These are phyloP conservation scores for Tridacna gigas DNA, from an alignment of 2,888 invertebrate genomes.

Conservation along the genomic window DNA sequence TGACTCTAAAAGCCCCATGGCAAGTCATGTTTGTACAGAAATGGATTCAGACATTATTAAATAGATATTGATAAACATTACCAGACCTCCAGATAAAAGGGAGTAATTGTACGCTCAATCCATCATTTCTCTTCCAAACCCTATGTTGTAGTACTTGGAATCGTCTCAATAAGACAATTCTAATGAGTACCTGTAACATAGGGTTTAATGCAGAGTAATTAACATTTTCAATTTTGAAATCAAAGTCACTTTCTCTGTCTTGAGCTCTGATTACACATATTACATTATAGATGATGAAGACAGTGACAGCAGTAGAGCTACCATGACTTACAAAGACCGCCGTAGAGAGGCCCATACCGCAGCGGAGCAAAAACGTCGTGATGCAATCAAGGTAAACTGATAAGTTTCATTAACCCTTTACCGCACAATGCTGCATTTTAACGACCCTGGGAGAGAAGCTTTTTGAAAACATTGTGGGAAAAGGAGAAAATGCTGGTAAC, in stretches of 20 bases:
- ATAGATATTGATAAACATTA: too few species aligned
- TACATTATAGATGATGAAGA: constrained; percentile 85
- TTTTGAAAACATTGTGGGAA: too few species aligned
- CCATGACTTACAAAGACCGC: constrained; percentile 95
- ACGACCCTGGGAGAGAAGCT: too few species aligned
- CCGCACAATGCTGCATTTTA: too few species aligned
- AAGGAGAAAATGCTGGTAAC: too few species aligned
- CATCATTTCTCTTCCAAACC: neutral
- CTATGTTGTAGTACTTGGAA: neutral
- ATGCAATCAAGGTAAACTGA: constrained; percentile 92
- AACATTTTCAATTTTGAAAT: too few species aligned
- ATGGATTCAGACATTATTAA: too few species aligned
- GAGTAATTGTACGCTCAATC: constrained; percentile 10
- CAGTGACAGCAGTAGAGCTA: constrained; percentile 88
- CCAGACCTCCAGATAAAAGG: too few species aligned
- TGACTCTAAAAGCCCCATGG: too few species aligned
- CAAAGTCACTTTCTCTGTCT: neutral
- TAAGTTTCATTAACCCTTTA: too few species aligned
- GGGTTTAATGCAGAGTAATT: neutral
- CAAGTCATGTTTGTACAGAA: too few species aligned
- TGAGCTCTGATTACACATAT: neutral
- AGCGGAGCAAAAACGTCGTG: constrained; percentile 97
- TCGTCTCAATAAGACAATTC: neutral
- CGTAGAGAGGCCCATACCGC: constrained; percentile 97
- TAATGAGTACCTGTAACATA: neutral